Conservation (phyloP, 2,113 vertebrate genomes). For the Rhinolophus ferrumequinum region DNA sequence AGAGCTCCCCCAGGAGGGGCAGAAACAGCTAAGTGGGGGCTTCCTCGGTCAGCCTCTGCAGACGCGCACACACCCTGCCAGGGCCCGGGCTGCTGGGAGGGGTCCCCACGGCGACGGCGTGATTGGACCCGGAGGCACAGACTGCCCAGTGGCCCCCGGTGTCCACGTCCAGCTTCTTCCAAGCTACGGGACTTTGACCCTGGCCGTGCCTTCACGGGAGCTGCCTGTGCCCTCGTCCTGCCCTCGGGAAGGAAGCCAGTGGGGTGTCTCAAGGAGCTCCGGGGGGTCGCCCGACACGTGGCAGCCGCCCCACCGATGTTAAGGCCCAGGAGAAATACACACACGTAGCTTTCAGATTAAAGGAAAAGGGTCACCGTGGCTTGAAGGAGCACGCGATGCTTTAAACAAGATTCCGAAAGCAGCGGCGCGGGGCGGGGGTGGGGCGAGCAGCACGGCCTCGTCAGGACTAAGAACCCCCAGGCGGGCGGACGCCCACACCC, state of each 20-base stretch:
- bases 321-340: neutral
- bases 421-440: fast-evolving
- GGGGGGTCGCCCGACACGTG: neutral
- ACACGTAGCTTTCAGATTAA: neutral
- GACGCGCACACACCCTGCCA: too few relatives aligned
- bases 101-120: neutral
- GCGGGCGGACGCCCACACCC: neutral
- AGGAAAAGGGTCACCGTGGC: neutral
- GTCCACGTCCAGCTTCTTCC: neutral
- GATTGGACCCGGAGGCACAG: neutral
- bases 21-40: too few relatives aligned
- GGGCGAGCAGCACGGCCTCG: too few relatives aligned
- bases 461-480: neutral
- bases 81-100: neutral
- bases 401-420: neutral
- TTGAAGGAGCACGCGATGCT: too few relatives aligned
- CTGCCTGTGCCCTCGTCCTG: fast-evolving
- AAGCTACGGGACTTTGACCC: neutral
- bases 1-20: too few relatives aligned
- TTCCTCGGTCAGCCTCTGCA: neutral
- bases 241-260: fast-evolving
- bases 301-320: neutral
- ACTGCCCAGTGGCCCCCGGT: neutral
- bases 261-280: neutral
- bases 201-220: neutral